Percentiles rank a stretch among this genome's conserved stretches.
Evolutionary conservation across 2,113 vertebrate genomes (phyloP).

Genomic region (Chloropsis cyanopogon): DNA sequence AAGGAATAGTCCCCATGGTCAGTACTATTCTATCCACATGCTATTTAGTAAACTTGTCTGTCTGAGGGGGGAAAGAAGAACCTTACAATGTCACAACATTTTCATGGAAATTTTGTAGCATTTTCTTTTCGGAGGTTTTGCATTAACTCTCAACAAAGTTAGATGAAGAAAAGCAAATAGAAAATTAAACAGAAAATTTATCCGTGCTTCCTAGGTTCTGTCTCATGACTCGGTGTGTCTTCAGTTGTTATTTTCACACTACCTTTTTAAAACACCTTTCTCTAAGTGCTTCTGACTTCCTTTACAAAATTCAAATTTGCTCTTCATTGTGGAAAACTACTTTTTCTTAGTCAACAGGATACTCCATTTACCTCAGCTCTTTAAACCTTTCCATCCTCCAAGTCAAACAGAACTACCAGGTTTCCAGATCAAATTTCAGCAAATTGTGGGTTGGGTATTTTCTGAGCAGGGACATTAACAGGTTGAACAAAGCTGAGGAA

Average conservation of each 20-base stretch:
- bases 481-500: conserved; percentile 15
- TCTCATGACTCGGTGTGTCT: neutral
- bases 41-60: neutral
- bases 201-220: neutral
- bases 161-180: neutral
- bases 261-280: neutral
- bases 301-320: neutral
- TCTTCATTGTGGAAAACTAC: neutral
- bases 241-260: neutral
- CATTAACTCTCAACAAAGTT: neutral
- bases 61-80: rapidly evolving
- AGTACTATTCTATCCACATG: neutral
- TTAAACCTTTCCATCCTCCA: neutral
- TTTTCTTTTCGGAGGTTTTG: neutral
- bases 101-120: neutral
- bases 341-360: neutral
- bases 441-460: neutral
- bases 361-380: neutral
- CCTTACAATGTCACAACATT: neutral
- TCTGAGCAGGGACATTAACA: conserved; percentile 10
- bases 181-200: neutral
- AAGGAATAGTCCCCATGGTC: neutral
- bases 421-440: neutral
- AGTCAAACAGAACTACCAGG: neutral
- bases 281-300: neutral